Base-by-base conservation (phyloP, 2,113 vertebrate species). In the Tonatia bakeri region DNA sequence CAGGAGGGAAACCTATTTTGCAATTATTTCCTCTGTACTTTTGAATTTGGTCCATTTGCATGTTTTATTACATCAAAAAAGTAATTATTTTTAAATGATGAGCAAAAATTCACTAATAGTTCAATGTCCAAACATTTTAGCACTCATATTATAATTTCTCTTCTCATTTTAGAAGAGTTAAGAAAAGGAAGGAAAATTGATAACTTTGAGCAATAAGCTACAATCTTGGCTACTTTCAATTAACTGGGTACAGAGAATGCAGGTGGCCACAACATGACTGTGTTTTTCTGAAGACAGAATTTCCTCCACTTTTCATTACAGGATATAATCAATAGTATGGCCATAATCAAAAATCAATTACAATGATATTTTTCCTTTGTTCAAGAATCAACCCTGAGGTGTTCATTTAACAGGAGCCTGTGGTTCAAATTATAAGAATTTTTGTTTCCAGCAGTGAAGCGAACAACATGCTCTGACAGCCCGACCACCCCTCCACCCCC, bases 311-410 rank as follows among this genome's bases (percentile, higher is more conserved):
- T 96, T 72, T 83, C 20, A 50, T 36, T 85, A 3, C n/a, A 64
- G 65, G 1, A 87, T 47, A 72, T 81, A 83, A 94, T 76, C 67
- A 94, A 9, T 36, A 85, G 10, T 26, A 54, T 73, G 90, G 54
- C 73, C 88, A 73, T 50, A 56, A 88, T 56, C 7, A 52, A 92
- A 90, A 94, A 33, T 64, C 22, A 45, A 31, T 87, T 92, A n/a
- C 8, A 64, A 2, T 16, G 4, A 28, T 81, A 31, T 1, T 69
- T 50, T 83, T 90, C 24, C 76, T 3, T 47, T 90, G 4, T 92
- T 82, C 77, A 95, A 36, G 36, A 79, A 17, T 15, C 28, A 96
- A 40, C 40, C 64, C 73, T 92, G 20, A 97, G 90, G 40, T 90
- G 10, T 85, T 65, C 13, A 24, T 69, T 56, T 72, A 38, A 80